A percentile compares a stretch with the other conserved stretches of the same genome.
phyloP scores from a whole-genome alignment of 2,888 invertebrate genomes.

The Danaus chrysippus region DNA sequence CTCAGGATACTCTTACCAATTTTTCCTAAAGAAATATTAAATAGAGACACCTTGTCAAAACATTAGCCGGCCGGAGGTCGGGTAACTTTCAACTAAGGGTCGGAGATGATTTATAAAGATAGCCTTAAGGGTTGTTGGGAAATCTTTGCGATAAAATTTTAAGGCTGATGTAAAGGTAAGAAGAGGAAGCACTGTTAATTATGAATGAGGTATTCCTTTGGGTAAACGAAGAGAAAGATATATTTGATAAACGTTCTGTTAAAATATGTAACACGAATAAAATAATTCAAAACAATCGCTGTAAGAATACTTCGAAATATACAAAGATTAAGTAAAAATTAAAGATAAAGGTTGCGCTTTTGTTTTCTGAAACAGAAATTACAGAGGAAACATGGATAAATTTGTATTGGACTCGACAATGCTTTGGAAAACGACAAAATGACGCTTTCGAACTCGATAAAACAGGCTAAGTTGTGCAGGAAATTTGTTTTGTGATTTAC shows the following conservation, averaged over 20 bases:
- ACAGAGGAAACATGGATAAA: conserved; percentile 24
- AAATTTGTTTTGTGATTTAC: conserved; percentile 8
- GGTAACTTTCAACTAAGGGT: conserved; percentile 33
- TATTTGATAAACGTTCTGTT: conserved; percentile 1
- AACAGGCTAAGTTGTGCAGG: conserved; percentile 15
- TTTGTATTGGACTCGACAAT: conserved; percentile 25
- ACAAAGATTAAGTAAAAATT: background rate
- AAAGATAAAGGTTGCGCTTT: conserved; percentile 15
- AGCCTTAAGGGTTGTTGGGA: conserved; percentile 35
- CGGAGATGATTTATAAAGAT: conserved; percentile 45
- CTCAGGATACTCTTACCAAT: conserved; percentile 16
- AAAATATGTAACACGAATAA: background rate
- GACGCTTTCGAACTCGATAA: conserved; percentile 13
- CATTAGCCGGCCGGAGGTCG: conserved; percentile 32
- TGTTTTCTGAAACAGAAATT: conserved; percentile 26
- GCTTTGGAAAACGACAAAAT: conserved; percentile 19
- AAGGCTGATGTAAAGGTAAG: conserved; percentile 24
- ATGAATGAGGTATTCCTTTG: conserved; percentile 26
- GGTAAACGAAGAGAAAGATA: conserved; percentile 14
- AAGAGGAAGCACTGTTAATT: conserved; percentile 25
- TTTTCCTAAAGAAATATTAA: conserved; percentile 32
- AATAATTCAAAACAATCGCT: no score
- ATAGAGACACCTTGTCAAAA: conserved; percentile 37
- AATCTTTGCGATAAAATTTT: conserved; percentile 41
- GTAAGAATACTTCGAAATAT: background rate